Evolutionary conservation across 2,888 invertebrate genomes (phyloP), one percentile per base, ranked within the genome.

Genomic region (Sinelater perroti): DNA sequence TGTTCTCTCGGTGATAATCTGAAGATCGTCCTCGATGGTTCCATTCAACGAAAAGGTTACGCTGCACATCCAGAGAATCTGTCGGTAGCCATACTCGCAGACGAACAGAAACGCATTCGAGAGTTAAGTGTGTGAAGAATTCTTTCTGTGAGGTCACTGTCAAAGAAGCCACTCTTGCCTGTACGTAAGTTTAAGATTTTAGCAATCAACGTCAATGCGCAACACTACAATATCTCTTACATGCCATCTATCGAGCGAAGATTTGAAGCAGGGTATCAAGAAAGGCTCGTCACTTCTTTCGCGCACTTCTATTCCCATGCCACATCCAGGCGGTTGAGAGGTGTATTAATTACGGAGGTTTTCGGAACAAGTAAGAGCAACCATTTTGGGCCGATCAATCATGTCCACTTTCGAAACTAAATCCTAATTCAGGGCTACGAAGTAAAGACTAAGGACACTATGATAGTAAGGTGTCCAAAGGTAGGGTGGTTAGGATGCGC

Each of bases 291-390:
- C 16, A 17, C 16, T 35, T 3, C 2, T 35, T n/a, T 6, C 35
- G 6, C 8, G 2, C 17, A 8, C 17, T 35, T 10, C 18, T 20
- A n/a, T n/a, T 18, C 1, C 36, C 36, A 11, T 18, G 36, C 20
- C 36, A 36, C 11, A 36, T 20, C 11, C 36, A 36, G 10, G 36
- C 36, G 3, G n/a, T 18, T 10, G 18, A 36, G 20, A 17, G 18
- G 20, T 18, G 10, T 3, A 20, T 18, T 2, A 17, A 36, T n/a
- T n/a, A n/a, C n/a, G n/a, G n/a, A n/a, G n/a, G n/a, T n/a, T n/a
- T n/a, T 36, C 36, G 20, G n/a, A 10, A 36, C 4, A 36, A 36
- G 18, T 36, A 1, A 20, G 36, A 1, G 18, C 10, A 2, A 20
- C 18, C 10, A 3, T 3, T 17, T 36, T 10, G 10, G 18, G 2